phyloP scores from a whole-genome alignment of 2,888 invertebrate genomes.

The Caenorhabditis auriculariae region DNA sequence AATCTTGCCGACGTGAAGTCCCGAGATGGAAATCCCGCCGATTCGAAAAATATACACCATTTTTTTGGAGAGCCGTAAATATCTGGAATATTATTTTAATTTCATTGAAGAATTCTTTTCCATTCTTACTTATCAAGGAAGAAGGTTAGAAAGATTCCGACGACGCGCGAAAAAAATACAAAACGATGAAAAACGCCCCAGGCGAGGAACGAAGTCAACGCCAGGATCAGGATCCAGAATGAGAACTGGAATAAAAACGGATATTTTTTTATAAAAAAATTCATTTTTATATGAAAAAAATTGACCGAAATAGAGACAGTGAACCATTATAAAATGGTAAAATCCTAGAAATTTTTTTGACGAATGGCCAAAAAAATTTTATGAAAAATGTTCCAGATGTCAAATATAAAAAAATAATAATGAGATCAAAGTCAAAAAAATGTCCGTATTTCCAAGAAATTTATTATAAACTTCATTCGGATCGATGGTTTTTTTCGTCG shows the following conservation, averaged over 20 bases:
- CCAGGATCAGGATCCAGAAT: conserved; percentile 27
- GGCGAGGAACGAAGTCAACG: conserved; percentile 37
- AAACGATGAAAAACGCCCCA: no score
- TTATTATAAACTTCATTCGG: conserved; percentile 8
- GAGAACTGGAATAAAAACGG: conserved; percentile 7
- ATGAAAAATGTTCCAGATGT: no score
- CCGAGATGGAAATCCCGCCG: conserved; percentile 87
- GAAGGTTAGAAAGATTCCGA: conserved; percentile 44
- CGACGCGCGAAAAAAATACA: conserved; percentile 46
- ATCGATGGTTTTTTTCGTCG: conserved; percentile 9
- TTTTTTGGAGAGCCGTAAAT: conserved; percentile 33
- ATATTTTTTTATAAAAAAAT: conserved; percentile 1
- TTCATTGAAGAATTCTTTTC: not conserved
- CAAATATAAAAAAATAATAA: no score
- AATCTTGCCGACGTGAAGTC: conserved; percentile 90
- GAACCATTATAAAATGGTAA: no score
- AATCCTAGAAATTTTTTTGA: no score
- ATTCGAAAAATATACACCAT: no score
- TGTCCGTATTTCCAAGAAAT: no score
- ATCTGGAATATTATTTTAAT: conserved; percentile 13
- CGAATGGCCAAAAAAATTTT: no score
- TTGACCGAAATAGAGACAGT: no score
- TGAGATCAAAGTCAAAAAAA: no score
- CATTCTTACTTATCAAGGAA: conserved; percentile 40
- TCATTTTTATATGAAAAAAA: no score